A percentile compares a stretch with the other conserved stretches of the same genome.
Conservation (phyloP, 2,113 vertebrate species). For the Natator depressus region DNA sequence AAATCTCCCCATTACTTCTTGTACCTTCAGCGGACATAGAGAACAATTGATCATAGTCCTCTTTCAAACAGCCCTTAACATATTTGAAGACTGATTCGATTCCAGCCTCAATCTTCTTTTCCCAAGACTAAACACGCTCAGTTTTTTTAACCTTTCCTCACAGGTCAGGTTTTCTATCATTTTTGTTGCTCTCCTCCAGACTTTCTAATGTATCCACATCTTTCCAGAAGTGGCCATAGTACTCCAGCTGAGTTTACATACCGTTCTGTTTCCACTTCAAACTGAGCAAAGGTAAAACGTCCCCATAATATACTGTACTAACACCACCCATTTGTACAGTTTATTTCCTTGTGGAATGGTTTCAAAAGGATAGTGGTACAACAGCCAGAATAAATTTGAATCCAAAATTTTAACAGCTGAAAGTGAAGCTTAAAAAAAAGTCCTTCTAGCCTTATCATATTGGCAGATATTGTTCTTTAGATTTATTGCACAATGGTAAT, state of each 20-base stretch:
- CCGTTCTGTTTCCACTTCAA: constrained; percentile 47
- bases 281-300: constrained; percentile 50
- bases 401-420: constrained; percentile 37
- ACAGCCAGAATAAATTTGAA: constrained; percentile 74
- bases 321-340: constrained; percentile 19
- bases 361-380: constrained; percentile 60
- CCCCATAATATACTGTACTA: constrained; percentile 22
- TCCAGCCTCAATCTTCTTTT: neutral
- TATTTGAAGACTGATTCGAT: neutral
- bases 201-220: neutral
- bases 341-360: constrained; percentile 59
- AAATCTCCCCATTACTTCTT: neutral
- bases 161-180: neutral
- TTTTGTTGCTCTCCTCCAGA: neutral
- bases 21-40: neutral
- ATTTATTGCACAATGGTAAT: constrained; percentile 84
- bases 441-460: constrained; percentile 71
- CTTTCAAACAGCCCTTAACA: neutral
- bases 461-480: constrained; percentile 79
- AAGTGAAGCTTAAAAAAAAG: constrained; percentile 72
- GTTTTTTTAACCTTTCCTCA: neutral
- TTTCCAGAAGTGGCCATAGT: neutral
- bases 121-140: neutral
- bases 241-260: neutral
- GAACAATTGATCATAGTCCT: neutral